phyloP scores from a whole-genome alignment of 2,113 vertebrate genomes.

The Antechinus stuartii region DNA sequence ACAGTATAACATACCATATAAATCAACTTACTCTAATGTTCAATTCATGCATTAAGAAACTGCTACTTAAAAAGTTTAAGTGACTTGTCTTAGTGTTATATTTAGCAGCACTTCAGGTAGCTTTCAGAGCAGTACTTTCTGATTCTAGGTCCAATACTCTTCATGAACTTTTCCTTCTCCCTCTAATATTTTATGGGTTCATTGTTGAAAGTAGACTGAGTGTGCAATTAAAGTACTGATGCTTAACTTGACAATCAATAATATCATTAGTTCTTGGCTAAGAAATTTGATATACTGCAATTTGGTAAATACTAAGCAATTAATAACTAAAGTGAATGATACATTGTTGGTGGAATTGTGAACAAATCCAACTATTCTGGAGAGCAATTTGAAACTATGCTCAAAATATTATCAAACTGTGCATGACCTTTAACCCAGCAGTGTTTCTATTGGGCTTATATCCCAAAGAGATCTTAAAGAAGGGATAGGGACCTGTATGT shows the following conservation, averaged over 20 bases:
- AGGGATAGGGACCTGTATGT: too few species aligned
- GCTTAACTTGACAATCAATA: not conserved
- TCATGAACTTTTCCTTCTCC: not conserved
- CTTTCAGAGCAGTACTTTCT: not conserved
- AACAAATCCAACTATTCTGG: too few species aligned
- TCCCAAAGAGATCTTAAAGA: too few species aligned
- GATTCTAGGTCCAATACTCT: not conserved
- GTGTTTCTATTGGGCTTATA: too few species aligned
- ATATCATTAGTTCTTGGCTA: not conserved
- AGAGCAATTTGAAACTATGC: too few species aligned
- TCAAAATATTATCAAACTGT: too few species aligned
- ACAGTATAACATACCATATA: too few species aligned
- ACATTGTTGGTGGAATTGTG: too few species aligned
- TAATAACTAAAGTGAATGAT: not conserved
- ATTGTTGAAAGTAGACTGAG: not conserved
- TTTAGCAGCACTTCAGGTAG: not conserved
- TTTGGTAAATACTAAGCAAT: not conserved
- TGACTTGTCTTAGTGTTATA: not conserved
- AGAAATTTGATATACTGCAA: not conserved
- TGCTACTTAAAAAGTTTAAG: not conserved
- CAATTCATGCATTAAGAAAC: not conserved
- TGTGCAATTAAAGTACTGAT: not conserved
- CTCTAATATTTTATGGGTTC: not conserved
- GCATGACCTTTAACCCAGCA: too few species aligned
- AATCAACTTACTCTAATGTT: not conserved